A percentile compares a stretch with the other conserved stretches of the same genome.
These are phyloP conservation scores for Phalacrocorax aristotelis DNA, from an alignment of 2,113 vertebrate species.

Conservation along the genomic window DNA sequence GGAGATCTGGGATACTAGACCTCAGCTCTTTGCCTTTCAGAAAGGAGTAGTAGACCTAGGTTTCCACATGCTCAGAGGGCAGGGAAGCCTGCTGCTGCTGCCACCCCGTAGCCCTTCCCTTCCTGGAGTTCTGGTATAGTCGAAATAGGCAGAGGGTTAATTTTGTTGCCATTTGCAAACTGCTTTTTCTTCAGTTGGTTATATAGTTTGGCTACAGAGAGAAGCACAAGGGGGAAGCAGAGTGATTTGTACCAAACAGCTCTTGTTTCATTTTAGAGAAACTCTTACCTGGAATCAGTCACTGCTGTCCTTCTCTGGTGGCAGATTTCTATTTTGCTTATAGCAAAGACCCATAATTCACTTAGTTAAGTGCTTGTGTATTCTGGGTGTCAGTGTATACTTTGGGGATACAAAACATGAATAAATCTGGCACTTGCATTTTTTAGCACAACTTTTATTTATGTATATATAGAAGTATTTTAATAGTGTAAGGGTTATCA, in stretches of 20 bases:
- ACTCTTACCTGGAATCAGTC: constrained; percentile 18
- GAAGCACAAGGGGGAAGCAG: constrained; percentile 11
- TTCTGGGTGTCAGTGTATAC: background rate
- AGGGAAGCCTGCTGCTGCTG: background rate
- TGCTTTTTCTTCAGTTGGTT: constrained; percentile 18
- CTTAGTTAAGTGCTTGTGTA: constrained; percentile 25
- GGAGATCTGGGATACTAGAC: background rate
- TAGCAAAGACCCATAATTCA: constrained; percentile 33
- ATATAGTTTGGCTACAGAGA: background rate
- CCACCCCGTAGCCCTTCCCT: background rate
- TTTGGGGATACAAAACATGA: background rate
- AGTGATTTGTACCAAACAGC: constrained; percentile 51
- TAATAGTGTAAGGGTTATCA: constrained; percentile 25
- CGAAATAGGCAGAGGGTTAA: background rate
- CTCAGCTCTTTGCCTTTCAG: background rate
- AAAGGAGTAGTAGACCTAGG: background rate
- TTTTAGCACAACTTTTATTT: background rate
- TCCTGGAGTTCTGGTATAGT: background rate
- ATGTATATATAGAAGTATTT: background rate
- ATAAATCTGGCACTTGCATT: background rate
- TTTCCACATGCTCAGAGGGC: background rate
- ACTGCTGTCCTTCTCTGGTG: constrained; percentile 23
- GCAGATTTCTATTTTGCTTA: constrained; percentile 50
- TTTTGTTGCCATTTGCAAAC: background rate
- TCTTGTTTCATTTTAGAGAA: constrained; percentile 16